A percentile compares a stretch with the other conserved stretches of the same genome.
Evolutionary conservation across 2,888 invertebrate species (phyloP).

Genomic region (Cheilosia vernalis): DNA sequence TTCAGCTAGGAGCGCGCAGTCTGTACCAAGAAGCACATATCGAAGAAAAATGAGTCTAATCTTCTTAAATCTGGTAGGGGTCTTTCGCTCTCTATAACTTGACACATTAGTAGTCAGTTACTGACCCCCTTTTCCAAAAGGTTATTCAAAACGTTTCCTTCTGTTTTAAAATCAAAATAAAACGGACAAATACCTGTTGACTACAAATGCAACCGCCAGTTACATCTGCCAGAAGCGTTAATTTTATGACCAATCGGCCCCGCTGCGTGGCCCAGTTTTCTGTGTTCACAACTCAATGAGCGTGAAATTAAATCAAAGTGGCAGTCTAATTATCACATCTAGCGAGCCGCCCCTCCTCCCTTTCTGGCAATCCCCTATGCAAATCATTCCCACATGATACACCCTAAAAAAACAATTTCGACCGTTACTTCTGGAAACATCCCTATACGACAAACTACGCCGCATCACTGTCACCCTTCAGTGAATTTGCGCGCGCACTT

Average conservation of each 20-base stretch:
- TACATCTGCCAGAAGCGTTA: neutral
- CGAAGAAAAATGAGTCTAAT: too few relatives aligned
- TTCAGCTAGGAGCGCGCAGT: too few relatives aligned
- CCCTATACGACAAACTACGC: slow-evolving; percentile 12
- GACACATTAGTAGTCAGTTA: too few relatives aligned
- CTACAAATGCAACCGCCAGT: neutral
- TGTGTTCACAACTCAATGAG: slow-evolving; percentile 39
- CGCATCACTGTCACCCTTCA: slow-evolving; percentile 54
- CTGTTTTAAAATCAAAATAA: too few relatives aligned
- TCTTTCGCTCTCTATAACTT: too few relatives aligned
- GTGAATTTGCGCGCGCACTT: slow-evolving; percentile 73
- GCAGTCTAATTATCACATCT: slow-evolving; percentile 60
- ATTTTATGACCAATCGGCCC: neutral
- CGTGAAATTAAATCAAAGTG: slow-evolving; percentile 73
- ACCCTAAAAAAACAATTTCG: slow-evolving; percentile 37
- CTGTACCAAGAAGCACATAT: too few relatives aligned
- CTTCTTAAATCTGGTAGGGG: too few relatives aligned
- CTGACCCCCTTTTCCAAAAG: rapidly evolving
- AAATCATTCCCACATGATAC: slow-evolving; percentile 43
- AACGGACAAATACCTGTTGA: neutral
- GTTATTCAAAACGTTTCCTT: too few relatives aligned
- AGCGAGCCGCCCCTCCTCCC: slow-evolving; percentile 1
- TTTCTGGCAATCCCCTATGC: slow-evolving; percentile 41
- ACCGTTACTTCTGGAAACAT: slow-evolving; percentile 73
- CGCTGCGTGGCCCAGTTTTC: neutral